These are phyloP conservation scores for Mixornis gularis DNA, from an alignment of 2,113 vertebrate genomes.

Conservation along the genomic window DNA sequence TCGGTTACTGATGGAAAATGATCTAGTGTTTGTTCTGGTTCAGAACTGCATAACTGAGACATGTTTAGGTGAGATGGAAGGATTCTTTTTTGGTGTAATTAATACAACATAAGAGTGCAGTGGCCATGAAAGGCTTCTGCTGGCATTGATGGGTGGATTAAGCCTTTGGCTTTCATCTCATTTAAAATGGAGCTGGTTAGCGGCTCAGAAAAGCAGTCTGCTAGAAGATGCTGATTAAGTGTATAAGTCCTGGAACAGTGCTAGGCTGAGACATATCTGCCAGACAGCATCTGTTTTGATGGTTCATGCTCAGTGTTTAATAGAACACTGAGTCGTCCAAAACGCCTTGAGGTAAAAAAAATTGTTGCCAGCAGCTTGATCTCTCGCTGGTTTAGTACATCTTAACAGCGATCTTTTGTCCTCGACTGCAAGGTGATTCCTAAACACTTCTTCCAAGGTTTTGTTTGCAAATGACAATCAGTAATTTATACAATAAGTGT, in stretches of 20 bases:
- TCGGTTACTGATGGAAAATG: background rate
- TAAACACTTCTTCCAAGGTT: background rate
- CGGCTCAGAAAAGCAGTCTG: background rate
- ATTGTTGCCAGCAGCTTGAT: constrained; percentile 33
- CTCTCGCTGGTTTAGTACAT: background rate
- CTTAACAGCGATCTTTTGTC: constrained; percentile 17
- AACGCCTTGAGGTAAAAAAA: constrained; percentile 19
- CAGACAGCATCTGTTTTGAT: constrained; percentile 24
- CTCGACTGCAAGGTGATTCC: constrained; percentile 34
- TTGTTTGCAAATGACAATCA: constrained; percentile 19
- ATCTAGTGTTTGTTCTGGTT: background rate
- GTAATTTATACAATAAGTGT: constrained; percentile 6
- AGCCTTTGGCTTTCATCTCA: background rate
- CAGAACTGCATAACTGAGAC: background rate
- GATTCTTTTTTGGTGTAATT: background rate
- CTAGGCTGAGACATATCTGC: background rate
- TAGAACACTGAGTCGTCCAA: constrained; percentile 12
- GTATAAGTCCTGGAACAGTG: background rate
- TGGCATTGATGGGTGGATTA: background rate
- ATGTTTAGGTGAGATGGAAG: background rate
- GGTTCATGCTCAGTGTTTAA: constrained; percentile 25
- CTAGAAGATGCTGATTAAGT: constrained; percentile 30
- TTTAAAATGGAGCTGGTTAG: constrained; percentile 2
- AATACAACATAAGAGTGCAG: background rate
- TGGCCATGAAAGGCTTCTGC: background rate